These are phyloP conservation scores for Drosophila insularis DNA, from an alignment of 1,140 invertebrate species.

Conservation along the genomic window DNA sequence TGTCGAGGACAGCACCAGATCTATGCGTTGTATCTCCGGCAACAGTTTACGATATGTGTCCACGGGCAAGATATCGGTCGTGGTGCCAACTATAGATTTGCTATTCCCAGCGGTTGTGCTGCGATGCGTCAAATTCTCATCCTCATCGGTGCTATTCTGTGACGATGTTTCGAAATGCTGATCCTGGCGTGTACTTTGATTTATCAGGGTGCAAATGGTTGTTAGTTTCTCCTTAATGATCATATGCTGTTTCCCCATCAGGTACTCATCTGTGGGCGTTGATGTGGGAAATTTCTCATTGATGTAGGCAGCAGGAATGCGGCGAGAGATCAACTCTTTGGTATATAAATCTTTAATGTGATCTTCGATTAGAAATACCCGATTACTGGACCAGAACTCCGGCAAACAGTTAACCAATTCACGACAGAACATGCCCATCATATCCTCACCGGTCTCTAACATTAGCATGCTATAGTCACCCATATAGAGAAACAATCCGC, in stretches of 20 bases:
- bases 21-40: conserved; percentile 74
- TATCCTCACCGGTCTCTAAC: conserved; percentile 71
- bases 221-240: conserved; percentile 71
- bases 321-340: conserved; percentile 47
- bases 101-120: no score
- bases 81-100: neutral
- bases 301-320: conserved; percentile 56
- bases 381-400: conserved; percentile 50
- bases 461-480: conserved; percentile 66
- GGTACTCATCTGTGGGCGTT: conserved; percentile 61
- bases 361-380: conserved; percentile 68
- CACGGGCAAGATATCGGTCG: neutral
- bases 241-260: conserved; percentile 73
- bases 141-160: conserved; percentile 8
- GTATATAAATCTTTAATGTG: conserved; percentile 63
- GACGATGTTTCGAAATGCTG: neutral
- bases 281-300: conserved; percentile 77
- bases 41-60: conserved; percentile 53
- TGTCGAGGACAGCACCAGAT: conserved; percentile 59
- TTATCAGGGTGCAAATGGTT: conserved; percentile 40
- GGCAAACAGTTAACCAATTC: conserved; percentile 24
- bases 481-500: conserved; percentile 66
- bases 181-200: conserved; percentile 9
- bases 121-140: neutral
- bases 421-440: conserved; percentile 61